phyloP scores from a whole-genome alignment of 2,888 invertebrate genomes.

The Lepidochitona cinerea region DNA sequence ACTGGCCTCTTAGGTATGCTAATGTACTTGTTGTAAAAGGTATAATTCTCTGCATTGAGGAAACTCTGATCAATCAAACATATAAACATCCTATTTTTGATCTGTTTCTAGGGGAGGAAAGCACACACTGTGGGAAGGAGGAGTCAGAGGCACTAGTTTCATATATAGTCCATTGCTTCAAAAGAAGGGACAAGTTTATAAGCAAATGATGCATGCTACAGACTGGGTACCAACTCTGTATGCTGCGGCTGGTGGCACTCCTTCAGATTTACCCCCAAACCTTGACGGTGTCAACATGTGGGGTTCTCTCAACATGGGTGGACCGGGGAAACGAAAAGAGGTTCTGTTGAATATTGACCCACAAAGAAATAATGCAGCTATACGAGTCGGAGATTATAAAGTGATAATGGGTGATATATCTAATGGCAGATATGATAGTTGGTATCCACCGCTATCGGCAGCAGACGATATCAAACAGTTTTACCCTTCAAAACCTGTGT shows the following conservation, averaged over 20 bases:
- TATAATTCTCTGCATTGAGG: no score
- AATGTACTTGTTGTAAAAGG: no score
- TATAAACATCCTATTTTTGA: constrained; percentile 34
- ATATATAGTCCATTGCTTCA: constrained; percentile 82
- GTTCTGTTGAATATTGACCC: constrained; percentile 68
- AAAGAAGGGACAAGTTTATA: constrained; percentile 76
- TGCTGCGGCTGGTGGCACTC: constrained; percentile 76
- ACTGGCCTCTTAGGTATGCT: constrained; percentile 74
- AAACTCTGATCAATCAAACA: not conserved
- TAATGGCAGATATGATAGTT: constrained; percentile 17
- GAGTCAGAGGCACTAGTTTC: constrained; percentile 83
- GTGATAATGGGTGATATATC: constrained; percentile 19
- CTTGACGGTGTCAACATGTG: constrained; percentile 83
- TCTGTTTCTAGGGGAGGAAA: constrained; percentile 41
- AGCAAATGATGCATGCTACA: constrained; percentile 81
- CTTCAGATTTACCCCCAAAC: constrained; percentile 8
- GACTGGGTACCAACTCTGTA: constrained; percentile 91
- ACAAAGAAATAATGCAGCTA: constrained; percentile 12
- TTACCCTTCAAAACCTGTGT: constrained; percentile 30
- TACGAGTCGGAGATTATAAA: constrained; percentile 36
- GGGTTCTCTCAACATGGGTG: constrained; percentile 77
- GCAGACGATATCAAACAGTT: not conserved
- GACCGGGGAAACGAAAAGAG: constrained; percentile 76
- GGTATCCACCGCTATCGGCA: constrained; percentile 27
- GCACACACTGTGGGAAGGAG: constrained; percentile 76